Conservation (phyloP, 1,140 invertebrate genomes). For the Adoxophyes honmai region DNA sequence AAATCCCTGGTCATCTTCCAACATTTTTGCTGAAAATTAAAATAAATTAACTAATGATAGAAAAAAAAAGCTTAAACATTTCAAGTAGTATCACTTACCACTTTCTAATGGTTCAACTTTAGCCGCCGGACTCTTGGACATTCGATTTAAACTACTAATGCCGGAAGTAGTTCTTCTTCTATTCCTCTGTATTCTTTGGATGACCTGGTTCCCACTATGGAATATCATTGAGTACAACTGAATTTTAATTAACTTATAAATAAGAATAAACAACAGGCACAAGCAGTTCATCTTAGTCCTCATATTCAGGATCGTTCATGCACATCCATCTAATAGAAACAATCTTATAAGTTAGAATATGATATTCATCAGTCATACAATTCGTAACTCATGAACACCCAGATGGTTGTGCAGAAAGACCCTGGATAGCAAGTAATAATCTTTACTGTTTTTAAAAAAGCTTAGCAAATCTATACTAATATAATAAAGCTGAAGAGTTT, state of each 20-base stretch:
- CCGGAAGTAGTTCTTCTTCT: constrained; percentile 40
- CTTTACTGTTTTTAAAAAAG: no score
- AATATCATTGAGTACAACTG: constrained; percentile 9
- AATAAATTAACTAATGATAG: constrained; percentile 1
- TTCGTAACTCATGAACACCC: not conserved
- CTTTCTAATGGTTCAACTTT: constrained; percentile 39
- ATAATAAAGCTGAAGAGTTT: no score
- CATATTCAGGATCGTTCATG: no score
- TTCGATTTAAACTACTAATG: constrained; percentile 45
- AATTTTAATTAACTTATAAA: not conserved
- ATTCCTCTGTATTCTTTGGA: constrained; percentile 55
- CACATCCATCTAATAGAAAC: no score
- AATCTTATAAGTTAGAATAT: no score
- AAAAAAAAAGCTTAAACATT: not conserved
- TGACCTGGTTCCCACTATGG: constrained; percentile 47
- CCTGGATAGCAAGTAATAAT: no score
- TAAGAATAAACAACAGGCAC: not conserved
- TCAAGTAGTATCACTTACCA: constrained; percentile 27
- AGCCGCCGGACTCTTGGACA: constrained; percentile 35
- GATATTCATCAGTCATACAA: not conserved
- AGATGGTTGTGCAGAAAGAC: no score
- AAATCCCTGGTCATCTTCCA: constrained; percentile 29
- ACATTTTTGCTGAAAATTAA: constrained; percentile 27
- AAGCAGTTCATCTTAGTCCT: no score
- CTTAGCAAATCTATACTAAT: no score